These are phyloP conservation scores for Lethocerus indicus DNA, from an alignment of 1,140 invertebrate species.

Conservation along the genomic window DNA sequence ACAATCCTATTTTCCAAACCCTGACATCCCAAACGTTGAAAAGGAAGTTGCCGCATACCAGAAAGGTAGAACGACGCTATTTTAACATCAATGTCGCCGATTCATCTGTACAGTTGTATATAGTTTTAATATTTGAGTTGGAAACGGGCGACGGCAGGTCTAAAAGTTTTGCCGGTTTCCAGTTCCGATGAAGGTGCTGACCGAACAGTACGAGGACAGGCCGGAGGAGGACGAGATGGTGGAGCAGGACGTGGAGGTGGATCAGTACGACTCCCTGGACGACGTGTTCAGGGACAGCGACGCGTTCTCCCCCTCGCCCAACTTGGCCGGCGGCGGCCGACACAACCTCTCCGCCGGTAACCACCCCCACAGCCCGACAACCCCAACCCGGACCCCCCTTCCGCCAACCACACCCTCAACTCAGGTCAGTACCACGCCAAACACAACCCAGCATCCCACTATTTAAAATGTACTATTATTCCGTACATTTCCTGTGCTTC, in stretches of 20 bases:
- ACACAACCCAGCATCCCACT: too few relatives aligned
- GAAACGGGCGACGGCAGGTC: not conserved
- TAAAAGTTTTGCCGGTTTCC: slow-evolving; percentile 8
- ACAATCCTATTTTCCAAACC: too few relatives aligned
- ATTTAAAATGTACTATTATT: too few relatives aligned
- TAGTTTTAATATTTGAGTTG: not conserved
- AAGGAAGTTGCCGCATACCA: not conserved
- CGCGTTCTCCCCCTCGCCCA: slow-evolving; percentile 31
- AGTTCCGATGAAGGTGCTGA: slow-evolving; percentile 71
- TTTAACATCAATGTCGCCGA: not conserved
- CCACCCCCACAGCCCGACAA: not conserved
- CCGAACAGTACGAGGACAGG: slow-evolving; percentile 53
- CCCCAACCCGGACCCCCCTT: not conserved
- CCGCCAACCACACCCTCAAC: not conserved
- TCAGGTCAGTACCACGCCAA: too few relatives aligned
- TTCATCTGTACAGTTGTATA: not conserved
- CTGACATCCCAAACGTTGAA: not conserved
- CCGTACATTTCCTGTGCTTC: too few relatives aligned
- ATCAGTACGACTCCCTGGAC: slow-evolving; percentile 24
- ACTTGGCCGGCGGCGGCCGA: slow-evolving; percentile 10
- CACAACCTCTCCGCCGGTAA: not conserved
- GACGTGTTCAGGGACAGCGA: slow-evolving; percentile 21
- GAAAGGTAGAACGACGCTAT: not conserved
- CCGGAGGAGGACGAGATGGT: slow-evolving; percentile 47
- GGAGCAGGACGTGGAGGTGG: slow-evolving; percentile 29